These are phyloP conservation scores for Hydrotaea diabolus DNA, from an alignment of 2,888 invertebrate genomes.

Conservation along the genomic window DNA sequence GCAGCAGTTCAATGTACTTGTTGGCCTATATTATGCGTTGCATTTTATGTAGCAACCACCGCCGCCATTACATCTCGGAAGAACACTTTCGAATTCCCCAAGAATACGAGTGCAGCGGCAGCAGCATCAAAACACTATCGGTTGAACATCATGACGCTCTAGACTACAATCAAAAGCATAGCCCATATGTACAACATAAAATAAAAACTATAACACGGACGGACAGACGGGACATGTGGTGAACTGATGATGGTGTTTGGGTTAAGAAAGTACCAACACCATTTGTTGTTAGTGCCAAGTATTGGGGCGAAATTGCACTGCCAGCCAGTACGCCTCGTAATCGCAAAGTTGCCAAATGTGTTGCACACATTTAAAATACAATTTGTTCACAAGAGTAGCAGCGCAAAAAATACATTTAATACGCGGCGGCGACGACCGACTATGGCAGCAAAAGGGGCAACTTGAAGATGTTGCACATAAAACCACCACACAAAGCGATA, in stretches of 20 bases:
- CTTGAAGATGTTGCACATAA: neutral
- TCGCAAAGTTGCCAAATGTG: constrained; percentile 62
- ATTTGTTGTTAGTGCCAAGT: constrained; percentile 53
- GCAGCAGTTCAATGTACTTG: constrained; percentile 77
- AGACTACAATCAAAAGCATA: too few relatives aligned
- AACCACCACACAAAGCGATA: neutral
- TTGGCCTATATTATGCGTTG: constrained; percentile 75
- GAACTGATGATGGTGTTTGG: constrained; percentile 32
- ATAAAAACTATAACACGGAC: constrained; percentile 24
- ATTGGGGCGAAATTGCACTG: constrained; percentile 28
- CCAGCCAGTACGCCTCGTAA: neutral
- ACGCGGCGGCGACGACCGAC: too few relatives aligned
- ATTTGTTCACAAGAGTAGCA: constrained; percentile 22
- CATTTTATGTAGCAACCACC: constrained; percentile 51
- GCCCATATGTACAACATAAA: constrained; percentile 5
- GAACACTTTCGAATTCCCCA: constrained; percentile 21
- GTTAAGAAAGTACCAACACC: constrained; percentile 10
- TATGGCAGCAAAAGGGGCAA: neutral
- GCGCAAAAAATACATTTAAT: constrained; percentile 5
- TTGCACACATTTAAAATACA: constrained; percentile 62
- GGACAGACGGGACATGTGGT: constrained; percentile 33
- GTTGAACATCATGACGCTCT: neutral
- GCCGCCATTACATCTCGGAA: constrained; percentile 32
- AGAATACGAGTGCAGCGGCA: constrained; percentile 15
- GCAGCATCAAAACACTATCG: constrained; percentile 20